Conservation (phyloP, 2,797 vertebrate species). For the Sebastes goodei region DNA sequence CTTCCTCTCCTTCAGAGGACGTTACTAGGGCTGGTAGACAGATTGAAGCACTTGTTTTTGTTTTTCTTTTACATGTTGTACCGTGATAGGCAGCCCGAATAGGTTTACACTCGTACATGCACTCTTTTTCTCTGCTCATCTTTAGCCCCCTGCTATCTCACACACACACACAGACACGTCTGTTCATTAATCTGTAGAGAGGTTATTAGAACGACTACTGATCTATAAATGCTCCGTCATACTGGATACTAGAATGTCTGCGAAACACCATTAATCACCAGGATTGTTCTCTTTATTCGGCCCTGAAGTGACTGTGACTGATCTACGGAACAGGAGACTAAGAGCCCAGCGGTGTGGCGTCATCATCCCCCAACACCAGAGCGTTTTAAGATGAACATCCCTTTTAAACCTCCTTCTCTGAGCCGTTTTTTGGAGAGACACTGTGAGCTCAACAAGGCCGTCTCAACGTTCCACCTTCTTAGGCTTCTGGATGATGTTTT, state of each 20-base stretch:
- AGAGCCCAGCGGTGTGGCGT: slow-evolving; percentile 14
- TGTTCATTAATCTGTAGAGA: slow-evolving; percentile 39
- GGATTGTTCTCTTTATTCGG: slow-evolving; percentile 12
- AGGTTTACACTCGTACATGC: slow-evolving; percentile 49
- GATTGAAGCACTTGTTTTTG: slow-evolving; percentile 60
- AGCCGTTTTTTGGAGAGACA: slow-evolving; percentile 63
- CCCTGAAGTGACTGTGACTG: slow-evolving; percentile 28
- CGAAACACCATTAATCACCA: slow-evolving; percentile 35
- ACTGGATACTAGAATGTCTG: slow-evolving; percentile 53
- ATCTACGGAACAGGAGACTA: slow-evolving; percentile 19
- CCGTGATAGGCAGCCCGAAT: slow-evolving; percentile 49
- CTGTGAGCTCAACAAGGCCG: slow-evolving; percentile 75
- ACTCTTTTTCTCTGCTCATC: slow-evolving; percentile 40
- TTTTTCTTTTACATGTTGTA: slow-evolving; percentile 44
- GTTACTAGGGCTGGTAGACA: slow-evolving; percentile 57
- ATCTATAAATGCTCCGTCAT: slow-evolving; percentile 42
- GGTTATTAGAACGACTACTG: slow-evolving; percentile 39
- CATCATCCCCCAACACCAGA: slow-evolving; percentile 10
- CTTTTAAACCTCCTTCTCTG: slow-evolving; percentile 24
- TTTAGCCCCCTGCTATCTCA: slow-evolving; percentile 37
- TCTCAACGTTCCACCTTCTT: slow-evolving; percentile 44
- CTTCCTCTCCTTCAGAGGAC: slow-evolving; percentile 60
- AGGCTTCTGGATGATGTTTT: slow-evolving; percentile 49
- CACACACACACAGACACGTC: slow-evolving; percentile 18
- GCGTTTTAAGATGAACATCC: slow-evolving; percentile 21